A percentile compares a stretch with the other conserved stretches of the same genome.
These are phyloP conservation scores for Rambutsinella grinnellia DNA, from an alignment of 2,888 invertebrate genomes.

Conservation along the genomic window DNA sequence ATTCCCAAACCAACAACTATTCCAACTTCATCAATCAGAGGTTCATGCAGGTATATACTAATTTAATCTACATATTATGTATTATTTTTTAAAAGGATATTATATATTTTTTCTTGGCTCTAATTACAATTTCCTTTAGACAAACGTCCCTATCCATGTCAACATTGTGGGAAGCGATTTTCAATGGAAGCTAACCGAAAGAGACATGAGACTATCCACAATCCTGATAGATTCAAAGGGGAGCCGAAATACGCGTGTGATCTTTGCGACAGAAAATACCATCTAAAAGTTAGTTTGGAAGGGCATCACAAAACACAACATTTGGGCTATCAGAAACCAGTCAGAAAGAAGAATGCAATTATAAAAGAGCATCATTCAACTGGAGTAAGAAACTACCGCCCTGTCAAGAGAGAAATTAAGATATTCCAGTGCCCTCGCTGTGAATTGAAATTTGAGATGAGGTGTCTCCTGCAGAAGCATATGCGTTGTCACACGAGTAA, in stretches of 20 bases:
- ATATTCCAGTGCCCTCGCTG: constrained; percentile 19
- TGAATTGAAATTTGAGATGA: constrained; percentile 10
- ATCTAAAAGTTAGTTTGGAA: constrained; percentile 21
- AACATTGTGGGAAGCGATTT: constrained; percentile 31
- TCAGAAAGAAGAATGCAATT: neutral
- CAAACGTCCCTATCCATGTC: constrained; percentile 6
- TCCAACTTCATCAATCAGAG: neutral
- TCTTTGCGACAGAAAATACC: constrained; percentile 24
- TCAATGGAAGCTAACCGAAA: neutral
- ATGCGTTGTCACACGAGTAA: constrained; percentile 11
- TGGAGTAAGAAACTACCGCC: constrained; percentile 11
- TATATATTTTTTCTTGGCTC: neutral
- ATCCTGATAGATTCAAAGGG: constrained; percentile 13
- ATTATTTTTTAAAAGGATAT: neutral
- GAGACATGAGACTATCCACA: constrained; percentile 21
- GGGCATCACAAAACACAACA: constrained; percentile 10
- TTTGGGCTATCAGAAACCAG: constrained; percentile 10
- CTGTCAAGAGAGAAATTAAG: too few species aligned
- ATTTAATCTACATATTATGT: neutral
- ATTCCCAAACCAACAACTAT: constrained; percentile 8
- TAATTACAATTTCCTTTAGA: neutral
- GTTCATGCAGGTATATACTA: constrained; percentile 3
- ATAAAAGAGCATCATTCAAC: neutral
- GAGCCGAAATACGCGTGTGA: constrained; percentile 29
- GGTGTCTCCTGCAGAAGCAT: neutral